Evolutionary conservation across 1,140 invertebrate species (phyloP), one percentile per base, ranked within the genome.

Genomic region (Polypedilum vanderplanki): DNA sequence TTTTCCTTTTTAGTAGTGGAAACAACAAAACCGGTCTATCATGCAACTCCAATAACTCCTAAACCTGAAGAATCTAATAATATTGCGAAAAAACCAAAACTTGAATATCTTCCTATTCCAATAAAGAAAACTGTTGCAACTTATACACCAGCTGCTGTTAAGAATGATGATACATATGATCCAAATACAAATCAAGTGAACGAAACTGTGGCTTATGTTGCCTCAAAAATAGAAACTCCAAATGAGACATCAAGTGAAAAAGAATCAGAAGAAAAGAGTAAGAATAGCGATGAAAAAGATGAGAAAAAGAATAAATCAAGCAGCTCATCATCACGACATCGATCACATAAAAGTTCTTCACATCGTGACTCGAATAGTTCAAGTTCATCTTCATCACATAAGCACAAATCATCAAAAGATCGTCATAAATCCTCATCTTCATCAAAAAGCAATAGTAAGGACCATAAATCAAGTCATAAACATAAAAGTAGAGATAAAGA

Each of bases 1-100:
- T 17, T 74, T 12, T 70, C 57, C 41, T 15, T 76, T 73, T 12
- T 33, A 65, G 18, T 46, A 9, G 18, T 46, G 7, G 77, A 77
- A 75, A 10, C 41, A 18, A 77, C 74, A 74, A 80, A 80, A 17
- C 84, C 84, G 17, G 83, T 80, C 46, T 86, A 86, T 77, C 84
- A 84, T 74, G 85, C 85, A 24, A 82, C 81, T 18, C 81, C 82
- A 22, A 83, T 79, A 75, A 78, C 81, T 77, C 75, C 73, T n/a
- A 75, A 24, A 40, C 74, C 41, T 4, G 17, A 20, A 12, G 20
- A 22, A 70, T n/a, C 10, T 70, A 40, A 67, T 40, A 15, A 67
- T 40, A 15, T 57, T 33, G 18, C 4, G 9, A 76, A 76, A 64
- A 67, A 67, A 33, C 40, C 74, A 3, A 74, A 75, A 46, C 24